phyloP scores from a whole-genome alignment of 2,888 invertebrate species.

The Aleiodes alternator region DNA sequence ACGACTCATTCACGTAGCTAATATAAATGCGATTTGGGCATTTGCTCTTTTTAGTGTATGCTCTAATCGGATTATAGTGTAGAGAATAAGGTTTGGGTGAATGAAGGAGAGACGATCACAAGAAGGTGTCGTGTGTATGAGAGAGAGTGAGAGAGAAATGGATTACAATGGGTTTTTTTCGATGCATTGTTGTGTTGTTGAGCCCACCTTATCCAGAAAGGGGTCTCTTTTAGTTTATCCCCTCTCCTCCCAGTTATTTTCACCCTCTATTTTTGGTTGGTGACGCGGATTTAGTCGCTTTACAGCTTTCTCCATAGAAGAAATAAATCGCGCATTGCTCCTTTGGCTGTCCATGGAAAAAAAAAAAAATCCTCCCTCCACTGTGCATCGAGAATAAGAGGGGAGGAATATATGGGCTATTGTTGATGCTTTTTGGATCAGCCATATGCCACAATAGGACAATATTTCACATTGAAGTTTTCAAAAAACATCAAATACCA shows the following conservation, averaged over 20 bases:
- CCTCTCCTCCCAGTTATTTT: conserved; percentile 37
- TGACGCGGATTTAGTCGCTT: conserved; percentile 74
- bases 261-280: conserved; percentile 67
- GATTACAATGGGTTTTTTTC: conserved; percentile 58
- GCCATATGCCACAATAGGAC: conserved; percentile 44
- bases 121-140: neutral
- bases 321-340: conserved; percentile 65
- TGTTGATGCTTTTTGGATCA: conserved; percentile 42
- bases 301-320: conserved; percentile 67
- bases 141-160: neutral
- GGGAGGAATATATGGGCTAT: conserved; percentile 27
- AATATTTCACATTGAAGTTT: neutral
- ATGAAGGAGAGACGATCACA: conserved; percentile 19
- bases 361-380: conserved; percentile 36
- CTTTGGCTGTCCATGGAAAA: conserved; percentile 49
- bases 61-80: conserved; percentile 73
- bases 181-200: conserved; percentile 56
- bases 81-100: conserved; percentile 35
- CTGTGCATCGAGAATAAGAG: neutral
- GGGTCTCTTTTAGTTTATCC: conserved; percentile 52
- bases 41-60: conserved; percentile 75
- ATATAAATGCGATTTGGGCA: conserved; percentile 76
- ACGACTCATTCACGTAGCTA: conserved; percentile 75
- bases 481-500: neutral
- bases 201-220: conserved; percentile 56